These are phyloP conservation scores for Alfaro cultratus DNA, from an alignment of 2,797 vertebrate species.

Conservation along the genomic window DNA sequence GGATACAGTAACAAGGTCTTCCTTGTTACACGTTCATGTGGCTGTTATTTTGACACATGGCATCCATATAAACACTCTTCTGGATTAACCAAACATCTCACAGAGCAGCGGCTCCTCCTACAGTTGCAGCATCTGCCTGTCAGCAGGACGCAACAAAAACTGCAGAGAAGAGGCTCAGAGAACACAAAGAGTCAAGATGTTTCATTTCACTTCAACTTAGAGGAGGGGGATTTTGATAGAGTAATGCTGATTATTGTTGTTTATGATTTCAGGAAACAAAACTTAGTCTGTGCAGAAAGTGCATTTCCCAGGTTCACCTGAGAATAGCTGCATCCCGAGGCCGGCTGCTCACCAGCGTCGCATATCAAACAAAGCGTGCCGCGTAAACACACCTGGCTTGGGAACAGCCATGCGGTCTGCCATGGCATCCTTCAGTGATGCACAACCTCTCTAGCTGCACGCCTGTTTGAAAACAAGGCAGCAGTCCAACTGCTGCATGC, in stretches of 20 bases:
- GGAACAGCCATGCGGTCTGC: constrained; percentile 52
- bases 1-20: background rate
- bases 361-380: constrained; percentile 34
- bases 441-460: constrained; percentile 41
- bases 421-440: constrained; percentile 49
- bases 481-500: constrained; percentile 47
- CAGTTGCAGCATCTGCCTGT: background rate
- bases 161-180: background rate
- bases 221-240: background rate
- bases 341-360: constrained; percentile 26
- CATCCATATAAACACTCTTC: background rate
- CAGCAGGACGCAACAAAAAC: background rate
- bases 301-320: constrained; percentile 16
- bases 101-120: background rate
- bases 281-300: background rate
- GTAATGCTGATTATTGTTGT: background rate
- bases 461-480: constrained; percentile 59
- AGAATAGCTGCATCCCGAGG: constrained; percentile 23
- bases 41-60: background rate
- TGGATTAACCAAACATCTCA: background rate
- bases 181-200: background rate
- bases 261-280: background rate
- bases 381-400: constrained; percentile 44
- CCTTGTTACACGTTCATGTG: background rate
- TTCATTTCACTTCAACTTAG: background rate